A percentile compares a stretch with the other conserved stretches of the same genome.
Conservation (phyloP, 2,888 invertebrate species). For the Sepiola atlantica region DNA sequence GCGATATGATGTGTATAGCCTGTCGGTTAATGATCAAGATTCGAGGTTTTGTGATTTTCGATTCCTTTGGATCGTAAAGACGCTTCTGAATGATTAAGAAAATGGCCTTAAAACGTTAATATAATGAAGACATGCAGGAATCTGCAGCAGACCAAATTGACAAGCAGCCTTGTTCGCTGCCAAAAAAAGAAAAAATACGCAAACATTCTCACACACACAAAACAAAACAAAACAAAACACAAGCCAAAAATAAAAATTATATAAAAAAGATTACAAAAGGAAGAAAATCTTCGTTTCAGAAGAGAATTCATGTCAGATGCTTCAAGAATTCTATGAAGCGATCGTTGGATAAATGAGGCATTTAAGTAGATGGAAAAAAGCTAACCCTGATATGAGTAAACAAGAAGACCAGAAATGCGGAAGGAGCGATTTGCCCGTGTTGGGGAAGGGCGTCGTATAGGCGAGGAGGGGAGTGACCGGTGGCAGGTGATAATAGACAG, state of each 20-base stretch:
- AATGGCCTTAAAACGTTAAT: neutral
- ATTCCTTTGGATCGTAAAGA: neutral
- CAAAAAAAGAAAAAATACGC: neutral
- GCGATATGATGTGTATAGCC: neutral
- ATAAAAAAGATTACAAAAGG: neutral
- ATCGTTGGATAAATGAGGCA: slow-evolving; percentile 3
- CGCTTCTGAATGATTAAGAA: neutral
- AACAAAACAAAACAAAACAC: too few species aligned
- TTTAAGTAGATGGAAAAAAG: neutral
- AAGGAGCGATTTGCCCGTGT: too few species aligned
- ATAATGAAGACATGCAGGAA: neutral
- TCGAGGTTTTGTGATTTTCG: neutral
- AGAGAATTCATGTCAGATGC: neutral
- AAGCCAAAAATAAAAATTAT: neutral
- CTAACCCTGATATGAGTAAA: neutral
- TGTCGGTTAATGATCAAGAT: neutral
- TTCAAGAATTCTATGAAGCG: neutral
- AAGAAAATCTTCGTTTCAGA: neutral
- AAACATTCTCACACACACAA: neutral
- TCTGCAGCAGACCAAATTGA: neutral
- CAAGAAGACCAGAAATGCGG: neutral
- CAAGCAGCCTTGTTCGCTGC: neutral
- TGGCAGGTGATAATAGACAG: too few species aligned
- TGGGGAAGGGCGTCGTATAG: too few species aligned
- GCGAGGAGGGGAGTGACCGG: too few species aligned